A percentile compares a stretch with the other conserved stretches of the same genome.
Conservation (phyloP, 2,888 invertebrate genomes). For the Theretra japonica region DNA sequence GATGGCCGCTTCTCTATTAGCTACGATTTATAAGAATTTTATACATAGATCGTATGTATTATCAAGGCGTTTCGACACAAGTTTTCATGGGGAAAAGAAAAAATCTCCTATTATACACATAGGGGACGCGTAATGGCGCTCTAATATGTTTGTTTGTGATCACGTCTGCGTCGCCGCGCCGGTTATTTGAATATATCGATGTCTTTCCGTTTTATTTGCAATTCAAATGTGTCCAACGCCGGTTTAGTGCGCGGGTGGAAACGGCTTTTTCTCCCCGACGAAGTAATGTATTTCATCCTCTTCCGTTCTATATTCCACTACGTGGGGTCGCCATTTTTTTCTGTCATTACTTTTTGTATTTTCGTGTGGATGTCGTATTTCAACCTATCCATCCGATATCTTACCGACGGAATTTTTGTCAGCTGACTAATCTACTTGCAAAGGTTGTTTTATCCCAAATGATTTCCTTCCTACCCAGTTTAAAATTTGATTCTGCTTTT, state of each 20-base stretch:
- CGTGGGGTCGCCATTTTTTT: background rate
- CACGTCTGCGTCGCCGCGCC: slow-evolving; percentile 47
- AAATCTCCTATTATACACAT: slow-evolving; percentile 49
- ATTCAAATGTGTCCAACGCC: slow-evolving; percentile 43
- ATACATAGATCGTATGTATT: background rate
- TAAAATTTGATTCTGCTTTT: no score
- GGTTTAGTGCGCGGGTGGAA: slow-evolving; percentile 28
- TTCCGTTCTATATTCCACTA: slow-evolving; percentile 2
- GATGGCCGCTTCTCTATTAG: background rate
- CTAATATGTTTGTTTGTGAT: slow-evolving; percentile 69
- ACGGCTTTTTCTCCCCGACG: background rate
- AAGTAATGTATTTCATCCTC: slow-evolving; percentile 24
- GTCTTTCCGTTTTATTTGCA: slow-evolving; percentile 62
- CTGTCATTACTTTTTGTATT: background rate
- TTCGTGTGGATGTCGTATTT: no score
- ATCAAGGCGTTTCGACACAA: slow-evolving; percentile 26
- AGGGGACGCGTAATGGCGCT: slow-evolving; percentile 50
- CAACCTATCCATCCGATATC: no score
- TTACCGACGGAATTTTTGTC: no score
- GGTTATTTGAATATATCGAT: slow-evolving; percentile 54
- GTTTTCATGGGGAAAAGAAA: slow-evolving; percentile 47
- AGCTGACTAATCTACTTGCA: no score
- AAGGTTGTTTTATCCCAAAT: no score
- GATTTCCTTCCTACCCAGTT: no score
- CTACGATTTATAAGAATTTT: background rate